Percentiles rank a stretch among this genome's conserved stretches.
Evolutionary conservation across 1,140 invertebrate genomes (phyloP).

Genomic region (Achroia grisella): DNA sequence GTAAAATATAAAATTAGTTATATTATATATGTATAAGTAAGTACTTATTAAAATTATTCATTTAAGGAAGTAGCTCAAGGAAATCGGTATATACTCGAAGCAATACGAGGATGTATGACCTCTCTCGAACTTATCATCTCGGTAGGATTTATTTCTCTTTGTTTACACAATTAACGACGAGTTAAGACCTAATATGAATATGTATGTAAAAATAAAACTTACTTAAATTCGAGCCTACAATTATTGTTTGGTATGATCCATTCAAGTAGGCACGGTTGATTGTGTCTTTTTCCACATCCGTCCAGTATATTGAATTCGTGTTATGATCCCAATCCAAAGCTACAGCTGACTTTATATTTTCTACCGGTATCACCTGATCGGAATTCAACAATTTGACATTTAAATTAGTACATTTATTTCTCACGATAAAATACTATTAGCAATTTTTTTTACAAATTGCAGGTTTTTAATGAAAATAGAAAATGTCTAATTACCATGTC

Average conservation of each 20-base stretch:
- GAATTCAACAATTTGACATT: slow-evolving; percentile 16
- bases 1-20: too few species aligned
- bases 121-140: too few species aligned
- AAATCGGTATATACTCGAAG: too few species aligned
- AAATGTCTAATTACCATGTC: slow-evolving; percentile 64
- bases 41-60: too few species aligned
- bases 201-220: slow-evolving; percentile 26
- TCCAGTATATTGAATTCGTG: slow-evolving; percentile 89
- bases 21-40: too few species aligned
- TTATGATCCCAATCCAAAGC: slow-evolving; percentile 89
- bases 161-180: too few species aligned
- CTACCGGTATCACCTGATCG: slow-evolving; percentile 81
- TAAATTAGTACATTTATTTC: slow-evolving; percentile 11
- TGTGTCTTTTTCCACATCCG: slow-evolving; percentile 87
- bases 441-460: too few species aligned
- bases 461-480: neutral
- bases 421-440: too few species aligned
- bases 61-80: too few species aligned
- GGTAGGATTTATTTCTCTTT: too few species aligned
- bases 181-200: too few species aligned
- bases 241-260: slow-evolving; percentile 82
- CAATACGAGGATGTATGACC: too few species aligned
- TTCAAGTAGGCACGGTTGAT: slow-evolving; percentile 87
- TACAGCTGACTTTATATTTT: slow-evolving; percentile 86
- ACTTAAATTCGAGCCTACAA: slow-evolving; percentile 81